Conservation (phyloP, 2,797 vertebrate species). For the Typhlichthys eigenmanni region DNA sequence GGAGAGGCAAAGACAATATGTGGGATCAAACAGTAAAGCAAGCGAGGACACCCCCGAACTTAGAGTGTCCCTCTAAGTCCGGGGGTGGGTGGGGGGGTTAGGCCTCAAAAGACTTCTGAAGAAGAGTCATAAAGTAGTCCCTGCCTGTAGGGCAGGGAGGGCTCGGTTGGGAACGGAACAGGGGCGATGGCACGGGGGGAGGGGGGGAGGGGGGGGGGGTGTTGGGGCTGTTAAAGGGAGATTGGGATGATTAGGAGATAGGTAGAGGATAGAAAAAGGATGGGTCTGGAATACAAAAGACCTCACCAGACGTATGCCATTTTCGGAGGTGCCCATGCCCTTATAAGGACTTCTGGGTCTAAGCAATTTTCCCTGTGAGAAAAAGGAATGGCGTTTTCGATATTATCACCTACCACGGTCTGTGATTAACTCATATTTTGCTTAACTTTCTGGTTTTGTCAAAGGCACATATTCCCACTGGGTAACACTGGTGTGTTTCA, state of each 20-base stretch:
- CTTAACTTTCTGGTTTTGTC: too few relatives aligned
- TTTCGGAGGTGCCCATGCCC: too few relatives aligned
- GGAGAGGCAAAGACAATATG: conserved; percentile 41
- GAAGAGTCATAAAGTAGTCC: conserved; percentile 40
- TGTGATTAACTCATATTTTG: too few relatives aligned
- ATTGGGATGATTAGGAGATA: conserved; percentile 1
- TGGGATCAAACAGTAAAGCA: conserved; percentile 48
- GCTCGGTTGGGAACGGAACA: neutral
- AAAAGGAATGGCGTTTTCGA: too few relatives aligned
- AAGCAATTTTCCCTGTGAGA: too few relatives aligned
- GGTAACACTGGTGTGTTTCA: too few relatives aligned
- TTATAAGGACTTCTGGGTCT: too few relatives aligned
- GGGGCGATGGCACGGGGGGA: neutral
- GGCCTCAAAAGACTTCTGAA: conserved; percentile 40
- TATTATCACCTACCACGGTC: too few relatives aligned
- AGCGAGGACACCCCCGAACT: conserved; percentile 29
- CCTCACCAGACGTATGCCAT: too few relatives aligned
- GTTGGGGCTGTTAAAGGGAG: neutral
- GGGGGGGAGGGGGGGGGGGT: neutral
- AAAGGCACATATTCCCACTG: too few relatives aligned
- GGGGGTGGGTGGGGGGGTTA: conserved; percentile 42
- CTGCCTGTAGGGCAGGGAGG: conserved; percentile 25
- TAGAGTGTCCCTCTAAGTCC: conserved; percentile 31
- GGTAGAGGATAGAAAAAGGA: neutral
- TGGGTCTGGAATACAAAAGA: too few relatives aligned